Base-by-base conservation (phyloP, 1,140 invertebrate species). In the Drosophila kikkawai region DNA sequence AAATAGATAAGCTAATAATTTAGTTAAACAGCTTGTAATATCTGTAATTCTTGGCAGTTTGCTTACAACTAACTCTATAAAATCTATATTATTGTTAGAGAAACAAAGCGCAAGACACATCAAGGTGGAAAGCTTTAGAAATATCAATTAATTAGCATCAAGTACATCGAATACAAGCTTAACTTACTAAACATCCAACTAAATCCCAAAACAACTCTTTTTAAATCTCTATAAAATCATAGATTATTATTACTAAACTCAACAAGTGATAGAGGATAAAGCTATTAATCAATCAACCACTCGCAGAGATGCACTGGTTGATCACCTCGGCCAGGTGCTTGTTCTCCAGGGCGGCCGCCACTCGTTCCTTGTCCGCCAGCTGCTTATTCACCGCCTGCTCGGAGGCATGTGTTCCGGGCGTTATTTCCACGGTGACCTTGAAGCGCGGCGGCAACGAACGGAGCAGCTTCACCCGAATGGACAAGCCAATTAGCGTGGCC, bases 321-420 rank as follows among this genome's bases (percentile, higher is more conserved):
- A 99, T 98, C 36, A 99, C 98, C 93, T 97, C 95, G 36, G 99
- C 94, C 4, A 99, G 93, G 93, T 98, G 96, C 68, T 95, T 94
- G 94, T 99, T 99, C 93, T 99, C 99, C 69, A 99, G 93, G 2
- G 99, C 99, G 6, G 99, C 99, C 1, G 98, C 98, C 6, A 99
- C 98, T 88, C 99, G 93, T 94, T 99, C 99, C 92, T 99, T 99
- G 92, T 99, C 99, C 1, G 97, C 97, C 19, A 99, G 93, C 91
- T 99, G 99, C 92, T 99, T 99, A 93, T 99, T 99, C 2, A 99
- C 97, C 32, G 98, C 97, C 64, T 95, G 93, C 91, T 99, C 99
- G 0, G 98, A 97, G 39, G 95, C 95, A 93, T 99, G 99, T 1
- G 97, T 97, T 12, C 99, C 99, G 7, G 98, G 98, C 2, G 97